These are phyloP conservation scores for Nomada ruficornis DNA, from an alignment of 2,888 invertebrate species.

Conservation along the genomic window DNA sequence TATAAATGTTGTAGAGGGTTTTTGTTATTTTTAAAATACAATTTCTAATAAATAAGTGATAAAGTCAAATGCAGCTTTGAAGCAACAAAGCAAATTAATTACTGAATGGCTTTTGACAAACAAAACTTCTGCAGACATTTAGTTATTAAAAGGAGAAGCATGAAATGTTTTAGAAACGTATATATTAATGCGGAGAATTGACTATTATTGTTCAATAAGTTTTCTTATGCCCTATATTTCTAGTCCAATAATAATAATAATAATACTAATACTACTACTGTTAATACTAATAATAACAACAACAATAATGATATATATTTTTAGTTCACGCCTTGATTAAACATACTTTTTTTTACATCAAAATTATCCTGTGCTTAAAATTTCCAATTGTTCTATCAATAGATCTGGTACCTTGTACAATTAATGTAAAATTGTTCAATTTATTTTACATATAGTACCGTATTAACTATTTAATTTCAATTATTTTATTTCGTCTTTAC, in stretches of 20 bases:
- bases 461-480: constrained; percentile 30
- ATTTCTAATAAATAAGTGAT: constrained; percentile 34
- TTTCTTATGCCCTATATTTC: constrained; percentile 57
- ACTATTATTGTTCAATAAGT: constrained; percentile 48
- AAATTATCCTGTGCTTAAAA: constrained; percentile 38
- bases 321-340: constrained; percentile 42
- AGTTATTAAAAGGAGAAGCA: constrained; percentile 41
- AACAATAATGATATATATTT: constrained; percentile 41
- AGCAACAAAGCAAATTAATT: constrained; percentile 41
- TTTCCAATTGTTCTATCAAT: constrained; percentile 26
- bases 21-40: constrained; percentile 54
- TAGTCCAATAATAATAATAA: constrained; percentile 53
- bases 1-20: constrained; percentile 53
- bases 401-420: constrained; percentile 28
- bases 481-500: constrained; percentile 16
- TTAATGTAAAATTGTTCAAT: constrained; percentile 25
- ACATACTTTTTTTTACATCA: constrained; percentile 35
- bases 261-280: neutral
- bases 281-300: neutral
- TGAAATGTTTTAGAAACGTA: constrained; percentile 49
- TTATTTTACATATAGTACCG: constrained; percentile 30
- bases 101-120: constrained; percentile 28
- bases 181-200: constrained; percentile 36
- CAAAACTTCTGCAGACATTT: constrained; percentile 43
- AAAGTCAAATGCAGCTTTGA: constrained; percentile 34